Conservation (phyloP, 1,140 invertebrate genomes). For the Hyles vespertilio region DNA sequence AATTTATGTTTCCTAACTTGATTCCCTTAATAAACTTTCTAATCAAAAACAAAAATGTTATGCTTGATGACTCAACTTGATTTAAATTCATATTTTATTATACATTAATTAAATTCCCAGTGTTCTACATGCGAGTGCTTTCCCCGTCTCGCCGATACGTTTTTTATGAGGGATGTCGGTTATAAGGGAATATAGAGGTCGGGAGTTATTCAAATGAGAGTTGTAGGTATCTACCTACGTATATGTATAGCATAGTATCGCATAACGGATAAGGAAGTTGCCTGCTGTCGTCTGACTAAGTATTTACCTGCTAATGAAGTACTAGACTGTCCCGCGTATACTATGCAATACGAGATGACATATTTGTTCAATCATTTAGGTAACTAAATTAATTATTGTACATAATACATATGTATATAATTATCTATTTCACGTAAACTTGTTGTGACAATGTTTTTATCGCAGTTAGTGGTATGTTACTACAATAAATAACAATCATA, state of each 20-base stretch:
- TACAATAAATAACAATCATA: no score
- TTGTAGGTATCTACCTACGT: no score
- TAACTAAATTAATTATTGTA: no score
- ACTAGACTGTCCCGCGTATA: no score
- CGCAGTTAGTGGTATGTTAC: no score
- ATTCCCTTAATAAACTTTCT: constrained; percentile 22
- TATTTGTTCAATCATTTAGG: no score
- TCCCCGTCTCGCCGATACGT: constrained; percentile 8
- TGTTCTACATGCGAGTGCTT: constrained; percentile 1
- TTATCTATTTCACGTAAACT: no score
- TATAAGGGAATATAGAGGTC: constrained; percentile 43
- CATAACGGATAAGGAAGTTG: constrained; percentile 64
- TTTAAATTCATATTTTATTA: constrained; percentile 25
- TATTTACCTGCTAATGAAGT: neutral
- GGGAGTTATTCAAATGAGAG: constrained; percentile 65
- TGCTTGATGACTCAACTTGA: constrained; percentile 12
- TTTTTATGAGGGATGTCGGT: constrained; percentile 42
- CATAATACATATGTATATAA: no score
- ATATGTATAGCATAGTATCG: constrained; percentile 64
- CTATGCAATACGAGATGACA: no score
- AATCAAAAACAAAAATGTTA: constrained; percentile 18
- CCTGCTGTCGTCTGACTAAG: constrained; percentile 55
- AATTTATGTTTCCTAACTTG: constrained; percentile 18
- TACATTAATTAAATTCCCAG: constrained; percentile 24
- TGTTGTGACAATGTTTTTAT: no score